Percentiles rank a stretch among this genome's conserved stretches.
Evolutionary conservation across 2,113 vertebrate genomes (phyloP).

Genomic region (Camarhynchus parvulus): DNA sequence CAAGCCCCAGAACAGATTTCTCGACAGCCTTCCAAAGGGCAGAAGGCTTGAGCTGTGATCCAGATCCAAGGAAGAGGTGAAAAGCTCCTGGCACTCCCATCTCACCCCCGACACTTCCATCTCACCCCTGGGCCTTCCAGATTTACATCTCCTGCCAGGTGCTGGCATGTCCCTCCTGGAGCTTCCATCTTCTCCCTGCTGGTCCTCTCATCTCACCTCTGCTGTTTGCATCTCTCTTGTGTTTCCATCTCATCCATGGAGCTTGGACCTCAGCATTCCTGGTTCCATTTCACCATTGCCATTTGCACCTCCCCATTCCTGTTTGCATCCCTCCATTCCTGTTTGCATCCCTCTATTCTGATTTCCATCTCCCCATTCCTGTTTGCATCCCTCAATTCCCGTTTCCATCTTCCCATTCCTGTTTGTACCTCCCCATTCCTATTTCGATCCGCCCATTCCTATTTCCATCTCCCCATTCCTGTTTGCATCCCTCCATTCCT

Average conservation of each 20-base stretch:
- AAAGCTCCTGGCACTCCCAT: background rate
- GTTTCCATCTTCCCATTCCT: background rate
- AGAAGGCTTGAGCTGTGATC: background rate
- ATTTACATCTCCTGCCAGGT: background rate
- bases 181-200: background rate
- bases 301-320: background rate
- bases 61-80: background rate
- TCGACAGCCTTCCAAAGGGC: background rate
- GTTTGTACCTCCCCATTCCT: too few relatives aligned
- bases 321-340: rapidly evolving
- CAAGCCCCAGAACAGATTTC: background rate
- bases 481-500: background rate
- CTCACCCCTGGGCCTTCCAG: background rate
- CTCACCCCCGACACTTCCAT: background rate
- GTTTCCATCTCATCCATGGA: background rate
- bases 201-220: background rate
- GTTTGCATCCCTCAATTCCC: rapidly evolving
- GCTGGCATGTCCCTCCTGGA: background rate
- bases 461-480: too few relatives aligned
- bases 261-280: background rate
- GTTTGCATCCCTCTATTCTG: rapidly evolving
- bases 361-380: background rate
- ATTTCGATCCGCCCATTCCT: background rate
- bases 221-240: background rate
- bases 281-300: background rate